Base-by-base conservation (phyloP, 2,888 invertebrate genomes). In the Rapana venosa region DNA sequence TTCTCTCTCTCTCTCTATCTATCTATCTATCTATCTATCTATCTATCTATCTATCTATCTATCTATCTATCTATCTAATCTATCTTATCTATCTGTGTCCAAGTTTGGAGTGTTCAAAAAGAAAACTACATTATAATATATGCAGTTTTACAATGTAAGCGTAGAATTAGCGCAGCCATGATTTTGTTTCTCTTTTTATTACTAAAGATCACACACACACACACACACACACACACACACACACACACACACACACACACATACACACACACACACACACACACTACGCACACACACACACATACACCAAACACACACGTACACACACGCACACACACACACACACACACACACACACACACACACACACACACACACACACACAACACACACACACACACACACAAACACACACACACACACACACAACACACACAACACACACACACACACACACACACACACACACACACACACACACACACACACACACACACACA, bases 151-250 rank as follows among this genome's bases (percentile, higher is more conserved):
- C n/a, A n/a, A n/a, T n/a, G n/a, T n/a, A n/a, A n/a, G n/a, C n/a
- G n/a, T n/a, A n/a, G n/a, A n/a, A n/a, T n/a, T n/a, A n/a, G n/a
- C n/a, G n/a, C n/a, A n/a, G n/a, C n/a, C n/a, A n/a, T n/a, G n/a
- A n/a, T n/a, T n/a, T n/a, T n/a, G n/a, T n/a, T n/a, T n/a, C n/a
- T n/a, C n/a, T n/a, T n/a, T n/a, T n/a, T n/a, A n/a, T n/a, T n/a
- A n/a, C n/a, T n/a, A n/a, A n/a, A n/a, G n/a, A n/a, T n/a, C 32
- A 77, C 77, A 77, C 77, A 77, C 77, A 77, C 13, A 77, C 77
- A 77, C 32, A 77, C 32, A 32, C 32, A 77, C 32, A 77, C 32
- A 32, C 32, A 77, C 32, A 77, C 77, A 77, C 17, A 77, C 77
- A 77, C n/a, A 11, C 13, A 11, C 13, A 74, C 74, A n/a, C 13